Evolutionary conservation across 2,113 vertebrate species (phyloP).

Genomic region (Heterotis niloticus): DNA sequence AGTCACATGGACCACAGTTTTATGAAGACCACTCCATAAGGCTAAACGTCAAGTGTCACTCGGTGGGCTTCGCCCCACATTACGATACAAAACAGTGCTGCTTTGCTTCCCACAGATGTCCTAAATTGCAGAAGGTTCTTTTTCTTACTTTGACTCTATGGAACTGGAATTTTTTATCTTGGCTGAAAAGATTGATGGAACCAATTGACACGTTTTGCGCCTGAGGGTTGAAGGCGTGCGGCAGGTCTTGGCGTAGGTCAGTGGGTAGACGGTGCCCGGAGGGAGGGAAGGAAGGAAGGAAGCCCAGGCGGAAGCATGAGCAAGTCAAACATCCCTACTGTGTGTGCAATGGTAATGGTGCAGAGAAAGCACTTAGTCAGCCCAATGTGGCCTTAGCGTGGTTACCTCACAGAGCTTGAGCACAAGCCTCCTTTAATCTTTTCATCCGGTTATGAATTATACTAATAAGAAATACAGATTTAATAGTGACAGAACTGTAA

Average conservation of each 20-base stretch:
- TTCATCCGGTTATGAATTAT: too few species aligned
- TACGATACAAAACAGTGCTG: background rate
- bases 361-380: slow-evolving; percentile 61
- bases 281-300: background rate
- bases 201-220: background rate
- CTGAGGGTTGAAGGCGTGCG: background rate
- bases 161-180: background rate
- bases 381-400: slow-evolving; percentile 48
- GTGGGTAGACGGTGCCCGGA: background rate
- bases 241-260: background rate
- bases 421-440: too few species aligned
- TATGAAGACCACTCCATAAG: background rate
- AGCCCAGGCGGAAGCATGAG: background rate
- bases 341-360: slow-evolving; percentile 59
- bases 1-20: background rate
- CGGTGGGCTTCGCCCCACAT: background rate
- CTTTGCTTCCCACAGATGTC: too few species aligned
- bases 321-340: slow-evolving; percentile 40
- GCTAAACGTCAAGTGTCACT: too few species aligned
- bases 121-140: background rate
- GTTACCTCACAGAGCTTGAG: background rate
- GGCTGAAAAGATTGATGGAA: background rate
- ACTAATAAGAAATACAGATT: too few species aligned
- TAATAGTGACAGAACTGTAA: too few species aligned
- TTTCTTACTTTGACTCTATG: background rate